phyloP scores from a whole-genome alignment of 2,888 invertebrate genomes.

The Ernsta delagoae region DNA sequence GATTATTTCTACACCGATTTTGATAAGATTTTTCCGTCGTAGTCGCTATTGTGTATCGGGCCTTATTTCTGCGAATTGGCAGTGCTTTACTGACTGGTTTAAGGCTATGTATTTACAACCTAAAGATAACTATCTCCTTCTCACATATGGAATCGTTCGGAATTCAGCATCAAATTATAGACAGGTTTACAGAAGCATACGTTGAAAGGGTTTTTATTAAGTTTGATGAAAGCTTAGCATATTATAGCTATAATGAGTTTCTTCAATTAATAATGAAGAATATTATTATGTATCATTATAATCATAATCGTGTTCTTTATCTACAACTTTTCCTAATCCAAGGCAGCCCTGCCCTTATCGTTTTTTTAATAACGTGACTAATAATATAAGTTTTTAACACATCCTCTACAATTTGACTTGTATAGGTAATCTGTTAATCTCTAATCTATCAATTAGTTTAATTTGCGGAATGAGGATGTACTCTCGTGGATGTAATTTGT shows the following conservation, averaged over 20 bases:
- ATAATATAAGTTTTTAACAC: too few relatives aligned
- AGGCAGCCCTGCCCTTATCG: too few relatives aligned
- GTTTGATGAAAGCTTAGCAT: conserved; percentile 14
- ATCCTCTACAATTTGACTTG: too few relatives aligned
- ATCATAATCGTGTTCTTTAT: too few relatives aligned
- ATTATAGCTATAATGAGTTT: neutral
- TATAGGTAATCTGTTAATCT: too few relatives aligned
- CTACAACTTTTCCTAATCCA: too few relatives aligned
- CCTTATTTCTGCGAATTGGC: conserved; percentile 28
- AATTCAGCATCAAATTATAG: conserved; percentile 31
- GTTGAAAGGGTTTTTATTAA: conserved; percentile 6
- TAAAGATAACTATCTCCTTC: conserved; percentile 27
- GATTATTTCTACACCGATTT: too few relatives aligned
- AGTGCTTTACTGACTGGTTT: conserved; percentile 36
- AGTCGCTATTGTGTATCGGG: conserved; percentile 8
- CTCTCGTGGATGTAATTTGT: too few relatives aligned
- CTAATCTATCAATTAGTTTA: too few relatives aligned
- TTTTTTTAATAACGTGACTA: too few relatives aligned
- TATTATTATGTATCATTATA: too few relatives aligned
- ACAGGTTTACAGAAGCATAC: conserved; percentile 27
- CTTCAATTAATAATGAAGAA: neutral
- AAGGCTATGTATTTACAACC: conserved; percentile 27
- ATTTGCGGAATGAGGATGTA: too few relatives aligned
- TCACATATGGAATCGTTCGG: conserved; percentile 23
- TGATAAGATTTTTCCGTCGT: neutral